Evolutionary conservation across 2,888 invertebrate species (phyloP).

Genomic region (Furcula furcula): DNA sequence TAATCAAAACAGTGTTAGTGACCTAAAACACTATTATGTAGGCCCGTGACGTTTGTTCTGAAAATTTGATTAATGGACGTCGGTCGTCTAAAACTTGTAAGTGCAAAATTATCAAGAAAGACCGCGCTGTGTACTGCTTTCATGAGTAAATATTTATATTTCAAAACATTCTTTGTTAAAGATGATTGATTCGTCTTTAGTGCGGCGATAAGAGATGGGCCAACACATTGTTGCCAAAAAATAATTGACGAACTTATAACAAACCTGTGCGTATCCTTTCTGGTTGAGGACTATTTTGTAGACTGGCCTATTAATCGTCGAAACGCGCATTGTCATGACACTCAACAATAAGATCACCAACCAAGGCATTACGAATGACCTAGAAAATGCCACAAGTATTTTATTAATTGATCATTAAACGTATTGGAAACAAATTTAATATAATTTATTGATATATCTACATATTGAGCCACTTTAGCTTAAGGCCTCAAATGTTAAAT

Average conservation of each 20-base stretch:
- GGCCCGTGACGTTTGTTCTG: neutral
- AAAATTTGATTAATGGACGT: conserved; percentile 2
- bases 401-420: no score
- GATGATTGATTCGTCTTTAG: neutral
- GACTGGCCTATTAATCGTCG: conserved; percentile 63
- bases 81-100: conserved; percentile 1
- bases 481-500: no score
- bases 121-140: neutral
- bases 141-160: neutral
- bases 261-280: conserved; percentile 86
- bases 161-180: neutral
- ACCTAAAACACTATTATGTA: conserved; percentile 7
- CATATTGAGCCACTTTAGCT: no score
- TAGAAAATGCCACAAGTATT: no score
- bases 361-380: conserved; percentile 26
- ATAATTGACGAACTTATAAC: conserved; percentile 4
- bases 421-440: no score
- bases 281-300: conserved; percentile 85
- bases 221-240: neutral
- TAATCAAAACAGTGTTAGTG: conserved; percentile 7
- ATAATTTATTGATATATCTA: no score
- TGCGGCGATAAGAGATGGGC: no score
- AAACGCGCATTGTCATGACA: conserved; percentile 25
- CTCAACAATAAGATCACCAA: conserved; percentile 29
- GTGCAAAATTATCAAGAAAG: neutral